Evolutionary conservation across 2,888 invertebrate genomes (phyloP).

Genomic region (Metacarcinus magister): DNA sequence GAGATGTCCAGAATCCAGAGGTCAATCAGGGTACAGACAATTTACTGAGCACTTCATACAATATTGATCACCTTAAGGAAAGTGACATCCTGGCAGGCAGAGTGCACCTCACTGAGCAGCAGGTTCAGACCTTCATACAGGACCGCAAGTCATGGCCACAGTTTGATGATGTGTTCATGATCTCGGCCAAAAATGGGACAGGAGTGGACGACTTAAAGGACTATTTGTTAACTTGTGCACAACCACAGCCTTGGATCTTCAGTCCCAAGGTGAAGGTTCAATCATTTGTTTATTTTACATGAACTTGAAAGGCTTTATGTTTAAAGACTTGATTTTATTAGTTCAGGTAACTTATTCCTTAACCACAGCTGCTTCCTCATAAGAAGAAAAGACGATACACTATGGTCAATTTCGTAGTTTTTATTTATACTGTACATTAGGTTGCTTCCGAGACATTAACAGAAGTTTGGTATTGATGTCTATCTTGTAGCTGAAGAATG

Average conservation of each 20-base stretch:
- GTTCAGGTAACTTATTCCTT: not conserved
- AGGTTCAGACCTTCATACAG: slow-evolving; percentile 83
- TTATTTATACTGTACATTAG: not conserved
- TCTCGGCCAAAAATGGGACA: slow-evolving; percentile 93
- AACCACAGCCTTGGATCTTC: slow-evolving; percentile 76
- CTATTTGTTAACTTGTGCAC: slow-evolving; percentile 70
- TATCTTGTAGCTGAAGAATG: not conserved
- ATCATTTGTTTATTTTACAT: not conserved
- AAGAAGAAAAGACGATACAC: not conserved
- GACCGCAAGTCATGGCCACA: slow-evolving; percentile 88
- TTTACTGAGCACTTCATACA: not conserved
- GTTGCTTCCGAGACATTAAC: not conserved
- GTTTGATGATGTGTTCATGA: slow-evolving; percentile 95
- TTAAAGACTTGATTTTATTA: not conserved
- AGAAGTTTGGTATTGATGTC: not conserved
- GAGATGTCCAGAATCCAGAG: not conserved
- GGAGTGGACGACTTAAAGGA: slow-evolving; percentile 90
- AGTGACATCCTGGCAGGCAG: slow-evolving; percentile 72
- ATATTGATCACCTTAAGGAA: slow-evolving; percentile 30
- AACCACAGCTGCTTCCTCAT: not conserved
- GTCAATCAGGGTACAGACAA: not conserved
- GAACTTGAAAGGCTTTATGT: not conserved
- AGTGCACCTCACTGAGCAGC: slow-evolving; percentile 74
- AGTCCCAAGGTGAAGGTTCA: slow-evolving; percentile 68
- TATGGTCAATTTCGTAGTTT: not conserved